Conservation (phyloP, 2,888 invertebrate species). For the Polyommatus icarus region DNA sequence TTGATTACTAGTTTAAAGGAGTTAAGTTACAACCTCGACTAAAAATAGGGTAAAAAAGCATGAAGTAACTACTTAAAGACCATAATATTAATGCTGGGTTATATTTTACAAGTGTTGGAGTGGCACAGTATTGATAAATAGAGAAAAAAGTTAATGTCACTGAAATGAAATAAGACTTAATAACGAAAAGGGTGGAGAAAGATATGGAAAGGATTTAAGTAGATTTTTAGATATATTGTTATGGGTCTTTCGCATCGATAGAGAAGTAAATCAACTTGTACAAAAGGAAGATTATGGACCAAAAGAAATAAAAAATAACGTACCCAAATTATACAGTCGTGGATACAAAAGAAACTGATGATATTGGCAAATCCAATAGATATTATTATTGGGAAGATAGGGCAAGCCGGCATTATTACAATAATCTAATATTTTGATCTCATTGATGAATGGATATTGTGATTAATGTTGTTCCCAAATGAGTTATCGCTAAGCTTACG, state of each 20-base stretch:
- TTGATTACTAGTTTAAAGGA: slow-evolving; percentile 28
- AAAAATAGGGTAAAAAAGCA: slow-evolving; percentile 12
- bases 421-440: slow-evolving; percentile 27
- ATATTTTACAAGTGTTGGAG: not conserved
- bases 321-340: not conserved
- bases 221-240: too few species aligned
- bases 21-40: slow-evolving; percentile 20
- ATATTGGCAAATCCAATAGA: slow-evolving; percentile 16
- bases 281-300: too few species aligned
- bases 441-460: slow-evolving; percentile 29
- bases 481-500: slow-evolving; percentile 26
- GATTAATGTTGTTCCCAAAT: slow-evolving; percentile 28
- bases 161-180: too few species aligned
- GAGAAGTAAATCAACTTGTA: too few species aligned
- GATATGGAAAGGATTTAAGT: not conserved
- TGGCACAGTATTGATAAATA: not conserved
- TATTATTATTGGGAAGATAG: not conserved
- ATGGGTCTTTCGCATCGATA: too few species aligned
- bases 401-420: slow-evolving; percentile 12
- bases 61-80: not conserved
- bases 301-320: too few species aligned
- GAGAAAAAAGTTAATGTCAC: not conserved
- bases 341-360: slow-evolving; percentile 8
- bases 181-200: too few species aligned
- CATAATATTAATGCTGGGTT: not conserved